phyloP scores from a whole-genome alignment of 1,140 invertebrate genomes.

The Vanessa tameamea region DNA sequence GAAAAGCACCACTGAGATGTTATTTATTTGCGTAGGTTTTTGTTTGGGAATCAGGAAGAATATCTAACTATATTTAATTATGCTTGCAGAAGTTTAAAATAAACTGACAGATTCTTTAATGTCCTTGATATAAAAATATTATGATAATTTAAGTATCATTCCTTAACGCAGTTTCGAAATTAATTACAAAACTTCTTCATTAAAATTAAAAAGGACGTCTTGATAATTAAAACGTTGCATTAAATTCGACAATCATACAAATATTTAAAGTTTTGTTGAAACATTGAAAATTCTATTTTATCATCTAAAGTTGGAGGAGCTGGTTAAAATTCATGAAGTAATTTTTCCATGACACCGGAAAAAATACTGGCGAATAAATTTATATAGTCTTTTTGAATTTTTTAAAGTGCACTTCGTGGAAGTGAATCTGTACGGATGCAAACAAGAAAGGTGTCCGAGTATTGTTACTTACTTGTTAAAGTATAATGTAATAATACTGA shows the following conservation, averaged over 20 bases:
- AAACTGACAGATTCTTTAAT: too few relatives aligned
- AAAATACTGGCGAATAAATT: constrained; percentile 31
- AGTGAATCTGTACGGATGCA: constrained; percentile 19
- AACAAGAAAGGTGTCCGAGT: constrained; percentile 16
- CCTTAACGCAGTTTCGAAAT: too few relatives aligned
- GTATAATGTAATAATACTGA: background rate
- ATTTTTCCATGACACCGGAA: constrained; percentile 37
- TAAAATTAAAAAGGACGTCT: too few relatives aligned
- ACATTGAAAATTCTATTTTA: constrained; percentile 15
- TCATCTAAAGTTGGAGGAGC: constrained; percentile 15
- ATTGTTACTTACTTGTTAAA: background rate
- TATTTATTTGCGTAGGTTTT: too few relatives aligned
- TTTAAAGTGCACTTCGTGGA: constrained; percentile 28
- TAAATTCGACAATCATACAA: background rate
- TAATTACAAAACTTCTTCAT: too few relatives aligned
- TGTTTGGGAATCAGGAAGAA: too few relatives aligned
- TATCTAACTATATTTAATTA: too few relatives aligned
- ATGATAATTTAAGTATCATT: too few relatives aligned
- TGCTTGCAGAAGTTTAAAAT: too few relatives aligned
- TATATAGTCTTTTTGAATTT: constrained; percentile 32
- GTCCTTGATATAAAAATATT: too few relatives aligned
- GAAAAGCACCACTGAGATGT: too few relatives aligned
- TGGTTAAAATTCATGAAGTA: constrained; percentile 36
- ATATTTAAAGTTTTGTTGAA: constrained; percentile 7
- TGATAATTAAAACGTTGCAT: background rate